A percentile compares a stretch with the other conserved stretches of the same genome.
These are phyloP conservation scores for Choloepus hoffmanni DNA, from an alignment of 2,113 vertebrate species.

Conservation along the genomic window DNA sequence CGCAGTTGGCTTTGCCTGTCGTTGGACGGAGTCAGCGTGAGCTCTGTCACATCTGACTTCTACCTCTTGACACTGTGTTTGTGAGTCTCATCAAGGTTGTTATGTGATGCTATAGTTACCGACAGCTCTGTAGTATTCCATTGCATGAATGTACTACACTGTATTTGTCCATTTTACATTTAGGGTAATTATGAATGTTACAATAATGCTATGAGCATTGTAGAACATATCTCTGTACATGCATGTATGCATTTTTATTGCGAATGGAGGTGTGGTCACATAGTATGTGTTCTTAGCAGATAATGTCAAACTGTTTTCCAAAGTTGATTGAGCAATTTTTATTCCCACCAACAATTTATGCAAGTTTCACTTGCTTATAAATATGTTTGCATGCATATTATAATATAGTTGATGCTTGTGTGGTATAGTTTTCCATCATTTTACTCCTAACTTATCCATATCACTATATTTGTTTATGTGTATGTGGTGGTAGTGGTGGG, in stretches of 20 bases:
- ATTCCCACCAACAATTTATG: neutral
- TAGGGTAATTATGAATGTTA: neutral
- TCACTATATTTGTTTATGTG: neutral
- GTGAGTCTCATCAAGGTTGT: neutral
- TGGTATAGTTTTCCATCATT: neutral
- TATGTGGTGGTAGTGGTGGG: neutral
- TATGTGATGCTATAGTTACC: neutral
- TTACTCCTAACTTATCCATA: slow-evolving; percentile 4
- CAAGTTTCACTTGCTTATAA: neutral
- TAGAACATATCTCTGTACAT: neutral
- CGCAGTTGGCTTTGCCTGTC: neutral
- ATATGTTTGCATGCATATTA: neutral
- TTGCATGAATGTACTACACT: too few relatives aligned
- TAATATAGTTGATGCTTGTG: neutral
- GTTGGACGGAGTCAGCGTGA: neutral
- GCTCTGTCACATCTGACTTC: neutral
- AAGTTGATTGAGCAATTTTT: neutral
- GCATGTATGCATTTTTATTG: neutral
- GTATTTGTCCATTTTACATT: neutral
- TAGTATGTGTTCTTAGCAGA: neutral
- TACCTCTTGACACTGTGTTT: neutral
- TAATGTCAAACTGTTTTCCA: neutral
- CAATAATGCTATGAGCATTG: neutral
- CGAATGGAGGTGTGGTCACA: neutral
- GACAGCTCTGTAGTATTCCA: neutral